Conservation (phyloP, 2,888 invertebrate species). For the Chironomus riparius region DNA sequence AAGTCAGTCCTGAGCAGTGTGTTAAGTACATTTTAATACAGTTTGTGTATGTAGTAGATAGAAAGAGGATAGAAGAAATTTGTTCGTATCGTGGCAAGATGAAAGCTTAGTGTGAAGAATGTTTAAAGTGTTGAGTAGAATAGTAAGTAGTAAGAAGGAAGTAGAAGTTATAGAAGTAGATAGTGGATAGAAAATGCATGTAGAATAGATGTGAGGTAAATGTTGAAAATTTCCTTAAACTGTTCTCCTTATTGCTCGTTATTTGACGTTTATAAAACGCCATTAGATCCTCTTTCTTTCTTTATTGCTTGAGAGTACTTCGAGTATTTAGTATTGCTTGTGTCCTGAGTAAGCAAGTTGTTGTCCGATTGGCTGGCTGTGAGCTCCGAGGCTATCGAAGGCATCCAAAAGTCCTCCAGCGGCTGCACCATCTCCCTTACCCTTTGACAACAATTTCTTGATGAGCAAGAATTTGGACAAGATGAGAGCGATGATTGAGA, state of each 20-base stretch:
- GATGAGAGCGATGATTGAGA: constrained; percentile 50
- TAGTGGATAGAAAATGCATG: neutral
- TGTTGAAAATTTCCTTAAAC: constrained; percentile 22
- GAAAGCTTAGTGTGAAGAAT: neutral
- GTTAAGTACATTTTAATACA: too few species aligned
- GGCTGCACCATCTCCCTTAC: constrained; percentile 34
- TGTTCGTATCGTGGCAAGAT: neutral
- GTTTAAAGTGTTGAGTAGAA: neutral
- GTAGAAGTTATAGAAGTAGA: neutral
- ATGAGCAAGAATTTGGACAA: constrained; percentile 47
- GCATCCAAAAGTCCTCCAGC: constrained; percentile 39
- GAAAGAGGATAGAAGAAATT: neutral
- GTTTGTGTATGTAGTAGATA: neutral
- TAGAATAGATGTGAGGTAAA: neutral
- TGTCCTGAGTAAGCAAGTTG: constrained; percentile 47
- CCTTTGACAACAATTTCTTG: constrained; percentile 36
- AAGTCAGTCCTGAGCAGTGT: neutral
- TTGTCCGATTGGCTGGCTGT: constrained; percentile 46
- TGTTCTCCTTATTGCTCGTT: neutral
- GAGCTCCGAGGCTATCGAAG: constrained; percentile 41
- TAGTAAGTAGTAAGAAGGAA: neutral
- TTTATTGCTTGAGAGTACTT: constrained; percentile 5
- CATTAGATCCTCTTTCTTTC: constrained; percentile 17
- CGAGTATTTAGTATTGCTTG: constrained; percentile 32
- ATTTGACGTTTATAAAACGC: neutral